Evolutionary conservation across 2,888 invertebrate species (phyloP), one percentile per base, ranked within the genome.

Genomic region (Yponomeuta sedellus): DNA sequence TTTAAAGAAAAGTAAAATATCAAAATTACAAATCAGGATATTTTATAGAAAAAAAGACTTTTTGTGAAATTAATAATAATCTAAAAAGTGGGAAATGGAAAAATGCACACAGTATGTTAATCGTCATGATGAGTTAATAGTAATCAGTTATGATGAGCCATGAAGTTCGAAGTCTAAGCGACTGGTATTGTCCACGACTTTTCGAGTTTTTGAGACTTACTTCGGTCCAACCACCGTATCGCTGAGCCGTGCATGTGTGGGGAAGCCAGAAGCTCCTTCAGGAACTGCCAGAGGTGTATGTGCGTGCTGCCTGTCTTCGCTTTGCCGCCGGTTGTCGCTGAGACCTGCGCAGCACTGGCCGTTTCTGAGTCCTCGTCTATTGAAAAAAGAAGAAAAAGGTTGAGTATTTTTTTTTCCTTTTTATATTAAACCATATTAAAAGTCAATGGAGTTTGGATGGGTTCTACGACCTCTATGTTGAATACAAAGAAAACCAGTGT

Each of bases 251-350:
- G 97, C 44, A 95, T 89, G 73, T 97, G 96, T 0, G 98, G 97
- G 65, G 97, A 95, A 22, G 96, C 94, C 1, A 99, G 92, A 19
- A 99, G 93, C 83, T 99, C 99, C 83, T 98, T 98, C 66, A 99
- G 92, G 88, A 99, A 99, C 89, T 99, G 99, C 99, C 99, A 99
- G 63, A 99, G 92, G 84, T 99, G 99, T 74, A 99, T 99, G 85
- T 98, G 98, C 0, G 97, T 96, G 71, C 96, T 95, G 64, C 94
- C 94, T 61, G 92, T 88, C 74, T 91, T 91, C 19, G 80, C 76
- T 68, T 89, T 88, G 20, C 82, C 85, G 16, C 79, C 81, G n/a
- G 74, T 78, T 66, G 76, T 69, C 2, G 71, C 76, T n/a, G 80
- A 20, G 1, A 59, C 22, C 20, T 58, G 65, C 28, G 59, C 40